A percentile compares a stretch with the other conserved stretches of the same genome.
These are phyloP conservation scores for Lithosia quadra DNA, from an alignment of 2,888 invertebrate species.

Conservation along the genomic window DNA sequence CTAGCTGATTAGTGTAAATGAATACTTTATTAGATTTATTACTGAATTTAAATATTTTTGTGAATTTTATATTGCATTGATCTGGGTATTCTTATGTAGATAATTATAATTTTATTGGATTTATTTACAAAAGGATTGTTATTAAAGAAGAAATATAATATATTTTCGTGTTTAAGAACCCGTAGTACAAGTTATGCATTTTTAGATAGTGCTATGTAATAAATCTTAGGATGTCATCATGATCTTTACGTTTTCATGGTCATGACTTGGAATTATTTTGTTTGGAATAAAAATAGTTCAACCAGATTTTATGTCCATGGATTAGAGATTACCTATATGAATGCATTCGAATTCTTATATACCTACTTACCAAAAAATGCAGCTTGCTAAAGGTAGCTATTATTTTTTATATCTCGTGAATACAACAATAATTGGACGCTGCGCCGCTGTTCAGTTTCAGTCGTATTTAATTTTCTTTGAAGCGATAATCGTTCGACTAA, in stretches of 20 bases:
- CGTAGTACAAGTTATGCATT: not conserved
- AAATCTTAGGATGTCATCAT: not conserved
- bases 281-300: not conserved
- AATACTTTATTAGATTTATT: slow-evolving; percentile 6
- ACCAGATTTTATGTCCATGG: not conserved
- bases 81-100: not conserved
- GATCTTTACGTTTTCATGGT: not conserved
- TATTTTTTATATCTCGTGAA: not conserved
- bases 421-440: not conserved
- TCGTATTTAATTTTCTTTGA: not conserved
- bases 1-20: not conserved
- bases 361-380: too few relatives aligned
- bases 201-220: not conserved
- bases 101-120: not conserved
- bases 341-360: not conserved
- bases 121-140: not conserved
- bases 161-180: not conserved
- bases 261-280: not conserved
- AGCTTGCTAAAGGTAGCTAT: too few relatives aligned
- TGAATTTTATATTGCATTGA: not conserved
- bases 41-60: not conserved
- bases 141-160: not conserved
- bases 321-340: not conserved
- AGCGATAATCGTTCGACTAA: slow-evolving; percentile 37
- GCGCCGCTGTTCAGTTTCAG: not conserved